Conservation (phyloP, 2,797 vertebrate genomes). For the Gymnoscopelus microlampas region DNA sequence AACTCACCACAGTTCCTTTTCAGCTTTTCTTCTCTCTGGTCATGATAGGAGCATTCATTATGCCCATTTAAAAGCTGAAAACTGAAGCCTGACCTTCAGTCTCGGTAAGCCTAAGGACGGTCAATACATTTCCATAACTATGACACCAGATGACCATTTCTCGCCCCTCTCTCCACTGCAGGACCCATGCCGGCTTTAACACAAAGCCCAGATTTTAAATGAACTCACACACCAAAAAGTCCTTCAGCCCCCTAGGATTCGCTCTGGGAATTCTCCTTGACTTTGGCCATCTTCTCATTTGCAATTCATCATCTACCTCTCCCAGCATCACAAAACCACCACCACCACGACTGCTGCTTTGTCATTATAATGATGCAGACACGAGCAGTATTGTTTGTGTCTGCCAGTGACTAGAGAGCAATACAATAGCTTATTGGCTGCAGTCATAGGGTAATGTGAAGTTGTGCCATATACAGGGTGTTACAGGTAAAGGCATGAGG, state of each 20-base stretch:
- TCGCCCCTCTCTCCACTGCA: slow-evolving; percentile 50
- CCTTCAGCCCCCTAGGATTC: slow-evolving; percentile 41
- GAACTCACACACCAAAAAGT: slow-evolving; percentile 63
- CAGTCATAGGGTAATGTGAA: slow-evolving; percentile 41
- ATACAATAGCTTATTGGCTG: slow-evolving; percentile 46
- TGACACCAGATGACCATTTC: slow-evolving; percentile 76
- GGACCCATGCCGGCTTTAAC: slow-evolving; percentile 62
- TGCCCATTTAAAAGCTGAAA: slow-evolving; percentile 46
- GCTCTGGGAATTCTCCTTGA: slow-evolving; percentile 76
- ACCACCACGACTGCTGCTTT: slow-evolving; percentile 59
- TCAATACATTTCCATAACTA: slow-evolving; percentile 80
- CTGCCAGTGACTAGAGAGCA: slow-evolving; percentile 49
- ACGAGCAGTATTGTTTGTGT: slow-evolving; percentile 59
- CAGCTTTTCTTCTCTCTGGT: slow-evolving; percentile 13
- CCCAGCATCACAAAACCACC: slow-evolving; percentile 65
- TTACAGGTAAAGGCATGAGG: slow-evolving; percentile 66
- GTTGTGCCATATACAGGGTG: slow-evolving; percentile 29
- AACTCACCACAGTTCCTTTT: slow-evolving; percentile 9
- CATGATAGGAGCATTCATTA: slow-evolving; percentile 27
- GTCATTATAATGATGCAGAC: slow-evolving; percentile 72
- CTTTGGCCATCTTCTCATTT: slow-evolving; percentile 77
- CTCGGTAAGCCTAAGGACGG: slow-evolving; percentile 57
- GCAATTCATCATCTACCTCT: slow-evolving; percentile 78
- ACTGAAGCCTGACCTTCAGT: slow-evolving; percentile 57
- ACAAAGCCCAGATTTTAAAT: slow-evolving; percentile 72